Evolutionary conservation across 2,888 invertebrate genomes (phyloP).

Genomic region (Timandra comae): DNA sequence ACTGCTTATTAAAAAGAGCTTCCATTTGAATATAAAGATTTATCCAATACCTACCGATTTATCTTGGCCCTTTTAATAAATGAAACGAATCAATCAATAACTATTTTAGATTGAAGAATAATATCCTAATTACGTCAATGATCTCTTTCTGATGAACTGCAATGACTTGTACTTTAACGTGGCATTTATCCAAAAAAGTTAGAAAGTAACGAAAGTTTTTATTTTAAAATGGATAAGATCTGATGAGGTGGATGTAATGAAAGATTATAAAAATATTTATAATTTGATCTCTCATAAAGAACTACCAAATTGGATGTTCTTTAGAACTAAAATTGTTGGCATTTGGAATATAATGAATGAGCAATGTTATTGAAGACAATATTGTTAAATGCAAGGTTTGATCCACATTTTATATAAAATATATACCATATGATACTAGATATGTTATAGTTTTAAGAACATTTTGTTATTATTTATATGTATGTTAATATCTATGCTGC

Average conservation of each 20-base stretch:
- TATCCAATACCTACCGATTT: no score
- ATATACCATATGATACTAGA: slow-evolving; percentile 45
- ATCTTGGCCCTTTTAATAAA: neutral
- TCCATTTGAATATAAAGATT: no score
- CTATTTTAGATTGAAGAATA: no score
- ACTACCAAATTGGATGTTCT: slow-evolving; percentile 13
- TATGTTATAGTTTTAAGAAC: slow-evolving; percentile 47
- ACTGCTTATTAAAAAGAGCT: no score
- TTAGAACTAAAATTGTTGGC: slow-evolving; percentile 38
- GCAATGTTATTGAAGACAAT: slow-evolving; percentile 72
- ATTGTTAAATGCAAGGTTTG: slow-evolving; percentile 69
- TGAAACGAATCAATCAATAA: slow-evolving; percentile 1
- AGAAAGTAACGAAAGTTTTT: slow-evolving; percentile 5
- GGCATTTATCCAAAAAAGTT: slow-evolving; percentile 13
- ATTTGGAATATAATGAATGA: slow-evolving; percentile 41
- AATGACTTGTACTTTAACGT: slow-evolving; percentile 5
- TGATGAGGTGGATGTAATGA: slow-evolving; percentile 7
- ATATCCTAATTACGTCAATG: no score
- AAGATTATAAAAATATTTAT: no score
- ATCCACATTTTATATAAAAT: slow-evolving; percentile 64
- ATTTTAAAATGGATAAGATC: slow-evolving; percentile 5
- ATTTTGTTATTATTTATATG: slow-evolving; percentile 38
- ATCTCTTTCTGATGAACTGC: neutral
- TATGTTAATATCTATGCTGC: no score
- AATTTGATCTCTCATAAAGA: no score